Conservation (phyloP, 2,113 vertebrate species). For the Trematocara stigmaticum region DNA sequence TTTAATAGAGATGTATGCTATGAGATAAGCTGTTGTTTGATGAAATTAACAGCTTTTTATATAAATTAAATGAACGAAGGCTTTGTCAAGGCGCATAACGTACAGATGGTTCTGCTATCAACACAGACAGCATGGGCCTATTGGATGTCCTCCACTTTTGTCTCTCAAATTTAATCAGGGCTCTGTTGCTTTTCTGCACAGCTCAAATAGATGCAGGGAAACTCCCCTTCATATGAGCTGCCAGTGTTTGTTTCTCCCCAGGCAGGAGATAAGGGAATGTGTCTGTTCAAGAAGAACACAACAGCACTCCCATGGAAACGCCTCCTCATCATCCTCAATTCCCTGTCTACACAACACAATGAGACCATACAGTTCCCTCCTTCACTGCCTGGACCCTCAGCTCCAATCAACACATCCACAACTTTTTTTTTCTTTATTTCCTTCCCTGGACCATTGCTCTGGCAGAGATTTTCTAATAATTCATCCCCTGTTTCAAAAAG, state of each 20-base stretch:
- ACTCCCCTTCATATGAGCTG: slow-evolving; percentile 55
- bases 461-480: not conserved
- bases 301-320: slow-evolving; percentile 61
- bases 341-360: not conserved
- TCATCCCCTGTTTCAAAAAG: not conserved
- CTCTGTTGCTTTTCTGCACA: slow-evolving; percentile 53
- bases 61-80: not conserved
- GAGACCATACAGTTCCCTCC: not conserved
- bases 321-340: slow-evolving; percentile 22
- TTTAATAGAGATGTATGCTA: not conserved
- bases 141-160: slow-evolving; percentile 7
- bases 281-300: slow-evolving; percentile 42
- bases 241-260: slow-evolving; percentile 62
- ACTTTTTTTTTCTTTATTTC: not conserved
- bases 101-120: slow-evolving; percentile 14
- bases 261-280: slow-evolving; percentile 59
- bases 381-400: not conserved
- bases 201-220: slow-evolving; percentile 58
- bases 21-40: not conserved
- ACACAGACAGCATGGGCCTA: not conserved
- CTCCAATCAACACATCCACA: slow-evolving; percentile 15
- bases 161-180: slow-evolving; percentile 64
- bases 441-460: not conserved
- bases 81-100: not conserved
- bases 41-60: not conserved